A percentile compares a stretch with the other conserved stretches of the same genome.
Conservation (phyloP, 2,888 invertebrate genomes). For the Ashinkailepas kermadecensis region DNA sequence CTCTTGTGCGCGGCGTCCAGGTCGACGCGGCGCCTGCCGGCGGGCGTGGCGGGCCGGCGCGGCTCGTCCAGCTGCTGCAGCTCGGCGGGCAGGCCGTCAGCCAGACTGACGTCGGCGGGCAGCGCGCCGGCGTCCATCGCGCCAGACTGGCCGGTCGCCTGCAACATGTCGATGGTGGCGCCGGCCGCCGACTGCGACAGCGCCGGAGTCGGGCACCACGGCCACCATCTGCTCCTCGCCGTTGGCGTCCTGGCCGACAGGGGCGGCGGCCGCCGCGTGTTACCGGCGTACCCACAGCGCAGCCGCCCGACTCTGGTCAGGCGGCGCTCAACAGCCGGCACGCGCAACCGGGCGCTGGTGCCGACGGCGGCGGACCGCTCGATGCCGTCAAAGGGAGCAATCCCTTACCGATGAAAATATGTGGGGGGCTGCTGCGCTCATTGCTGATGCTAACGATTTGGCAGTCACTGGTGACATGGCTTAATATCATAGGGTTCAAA, state of each 20-base stretch:
- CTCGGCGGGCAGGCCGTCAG: background rate
- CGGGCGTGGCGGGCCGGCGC: background rate
- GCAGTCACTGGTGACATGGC: no score
- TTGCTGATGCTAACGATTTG: no score
- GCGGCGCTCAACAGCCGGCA: no score
- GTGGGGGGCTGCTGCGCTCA: no score
- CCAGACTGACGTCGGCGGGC: background rate
- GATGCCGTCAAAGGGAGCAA: no score
- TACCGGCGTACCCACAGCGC: no score
- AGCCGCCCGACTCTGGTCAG: no score
- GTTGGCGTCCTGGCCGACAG: slow-evolving; percentile 11
- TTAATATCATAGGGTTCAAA: no score
- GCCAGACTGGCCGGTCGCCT: background rate
- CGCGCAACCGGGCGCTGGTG: no score
- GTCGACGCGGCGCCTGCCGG: background rate
- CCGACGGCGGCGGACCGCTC: no score
- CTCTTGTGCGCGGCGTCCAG: background rate
- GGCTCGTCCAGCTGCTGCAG: background rate
- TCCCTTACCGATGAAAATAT: no score
- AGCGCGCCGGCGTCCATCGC: background rate
- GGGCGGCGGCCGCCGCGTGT: background rate
- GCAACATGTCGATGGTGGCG: slow-evolving; percentile 12
- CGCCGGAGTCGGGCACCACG: slow-evolving; percentile 21
- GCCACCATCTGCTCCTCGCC: slow-evolving; percentile 23
- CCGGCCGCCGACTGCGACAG: background rate